These are phyloP conservation scores for Aradophagus sp. DNA, from an alignment of 1,140 invertebrate species.

Conservation along the genomic window DNA sequence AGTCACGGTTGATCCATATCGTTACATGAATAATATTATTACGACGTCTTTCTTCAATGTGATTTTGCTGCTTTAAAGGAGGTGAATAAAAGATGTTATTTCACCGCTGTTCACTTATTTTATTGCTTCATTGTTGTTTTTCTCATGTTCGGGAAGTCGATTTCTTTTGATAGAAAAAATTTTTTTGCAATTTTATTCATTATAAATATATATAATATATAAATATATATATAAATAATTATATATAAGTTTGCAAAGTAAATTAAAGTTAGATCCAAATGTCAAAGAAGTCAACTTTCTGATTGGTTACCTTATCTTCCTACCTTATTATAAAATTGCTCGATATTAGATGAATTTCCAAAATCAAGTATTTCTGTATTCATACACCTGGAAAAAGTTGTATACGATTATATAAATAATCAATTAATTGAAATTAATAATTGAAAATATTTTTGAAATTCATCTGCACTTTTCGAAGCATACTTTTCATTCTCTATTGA, in stretches of 20 bases:
- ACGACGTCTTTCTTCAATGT: slow-evolving; percentile 63
- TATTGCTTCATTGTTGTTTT: slow-evolving; percentile 74
- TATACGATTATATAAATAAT: too few relatives aligned
- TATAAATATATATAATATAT: not conserved
- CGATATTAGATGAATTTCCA: too few relatives aligned
- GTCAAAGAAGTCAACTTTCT: slow-evolving; percentile 72
- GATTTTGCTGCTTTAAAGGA: slow-evolving; percentile 70
- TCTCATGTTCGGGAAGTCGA: slow-evolving; percentile 80
- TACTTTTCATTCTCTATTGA: too few relatives aligned
- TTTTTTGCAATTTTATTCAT: not conserved
- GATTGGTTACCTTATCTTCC: slow-evolving; percentile 73
- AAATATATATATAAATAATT: not conserved
- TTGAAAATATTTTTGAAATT: too few relatives aligned
- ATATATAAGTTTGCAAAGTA: too few relatives aligned
- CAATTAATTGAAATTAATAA: too few relatives aligned
- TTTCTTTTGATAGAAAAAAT: slow-evolving; percentile 75
- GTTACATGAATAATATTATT: too few relatives aligned
- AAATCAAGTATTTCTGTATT: too few relatives aligned
- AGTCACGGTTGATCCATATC: too few relatives aligned
- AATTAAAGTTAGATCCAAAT: too few relatives aligned
- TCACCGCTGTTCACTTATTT: slow-evolving; percentile 72
- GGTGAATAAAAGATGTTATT: slow-evolving; percentile 74
- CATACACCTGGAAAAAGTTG: too few relatives aligned
- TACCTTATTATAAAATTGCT: slow-evolving; percentile 54
- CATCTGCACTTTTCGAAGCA: too few relatives aligned